Conservation (phyloP, 2,113 vertebrate species). For the Uria aalge region DNA sequence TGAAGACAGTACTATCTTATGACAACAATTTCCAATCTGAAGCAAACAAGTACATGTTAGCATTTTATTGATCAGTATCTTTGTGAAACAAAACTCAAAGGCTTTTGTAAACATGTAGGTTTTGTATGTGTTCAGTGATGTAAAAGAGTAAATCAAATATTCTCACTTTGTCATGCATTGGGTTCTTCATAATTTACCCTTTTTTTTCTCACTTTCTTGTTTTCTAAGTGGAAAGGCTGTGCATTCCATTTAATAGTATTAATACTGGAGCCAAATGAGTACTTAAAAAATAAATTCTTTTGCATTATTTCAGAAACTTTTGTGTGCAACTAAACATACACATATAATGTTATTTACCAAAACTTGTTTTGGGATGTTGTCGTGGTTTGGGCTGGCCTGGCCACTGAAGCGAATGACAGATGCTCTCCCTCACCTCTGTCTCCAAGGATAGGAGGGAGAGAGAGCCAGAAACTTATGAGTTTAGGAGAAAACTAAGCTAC, state of each 20-base stretch:
- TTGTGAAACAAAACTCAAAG: neutral
- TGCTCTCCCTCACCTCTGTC: neutral
- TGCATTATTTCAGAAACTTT: neutral
- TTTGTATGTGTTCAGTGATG: neutral
- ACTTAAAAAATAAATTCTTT: neutral
- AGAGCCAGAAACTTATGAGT: neutral
- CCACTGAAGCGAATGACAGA: neutral
- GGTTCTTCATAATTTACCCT: neutral
- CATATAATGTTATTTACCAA: neutral
- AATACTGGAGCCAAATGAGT: neutral
- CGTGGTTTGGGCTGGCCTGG: neutral
- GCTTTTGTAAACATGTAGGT: neutral
- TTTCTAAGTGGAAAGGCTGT: neutral
- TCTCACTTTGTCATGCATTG: neutral
- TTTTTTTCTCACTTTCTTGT: neutral
- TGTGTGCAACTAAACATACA: neutral
- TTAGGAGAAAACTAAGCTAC: neutral
- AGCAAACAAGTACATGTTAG: rapidly evolving
- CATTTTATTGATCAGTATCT: neutral
- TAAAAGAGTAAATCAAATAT: neutral
- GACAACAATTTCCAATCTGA: neutral
- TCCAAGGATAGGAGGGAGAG: neutral
- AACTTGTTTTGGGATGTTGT: neutral
- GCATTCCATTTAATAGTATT: neutral
- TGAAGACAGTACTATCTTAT: neutral